Conservation (phyloP, 2,888 invertebrate genomes). For the Cheilosia scutellata region DNA sequence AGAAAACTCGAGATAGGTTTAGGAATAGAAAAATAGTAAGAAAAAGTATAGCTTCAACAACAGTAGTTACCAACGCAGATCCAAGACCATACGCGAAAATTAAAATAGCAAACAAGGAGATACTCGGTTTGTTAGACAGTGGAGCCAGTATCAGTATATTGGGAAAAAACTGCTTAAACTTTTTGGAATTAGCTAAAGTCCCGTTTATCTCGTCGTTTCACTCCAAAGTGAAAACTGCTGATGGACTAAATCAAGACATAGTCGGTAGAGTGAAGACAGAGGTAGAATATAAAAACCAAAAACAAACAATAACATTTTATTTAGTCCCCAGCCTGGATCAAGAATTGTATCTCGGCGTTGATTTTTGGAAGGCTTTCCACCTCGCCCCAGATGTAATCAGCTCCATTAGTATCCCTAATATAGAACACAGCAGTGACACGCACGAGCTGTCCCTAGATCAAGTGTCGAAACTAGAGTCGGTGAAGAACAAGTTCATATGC, state of each 20-base stretch:
- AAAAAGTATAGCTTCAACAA: background rate
- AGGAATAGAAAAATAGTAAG: background rate
- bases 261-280: no score
- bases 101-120: background rate
- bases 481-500: background rate
- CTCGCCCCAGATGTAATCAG: slow-evolving; percentile 36
- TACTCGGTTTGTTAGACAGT: slow-evolving; percentile 10
- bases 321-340: slow-evolving; percentile 42
- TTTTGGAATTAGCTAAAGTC: background rate
- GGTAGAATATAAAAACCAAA: no score
- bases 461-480: background rate
- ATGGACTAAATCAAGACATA: no score
- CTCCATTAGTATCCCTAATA: background rate
- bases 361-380: slow-evolving; percentile 22
- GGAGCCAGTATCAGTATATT: slow-evolving; percentile 28
- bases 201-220: background rate
- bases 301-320: background rate
- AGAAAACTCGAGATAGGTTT: background rate
- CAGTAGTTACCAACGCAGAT: background rate
- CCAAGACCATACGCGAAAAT: background rate
- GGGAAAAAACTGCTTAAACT: slow-evolving; percentile 7
- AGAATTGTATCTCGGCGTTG: slow-evolving; percentile 13
- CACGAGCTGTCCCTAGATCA: no score
- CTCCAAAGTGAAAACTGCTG: slow-evolving; percentile 38
- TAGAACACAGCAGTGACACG: no score